Base-by-base conservation (phyloP, 2,888 invertebrate genomes). In the Aphidoletes aphidimyza region DNA sequence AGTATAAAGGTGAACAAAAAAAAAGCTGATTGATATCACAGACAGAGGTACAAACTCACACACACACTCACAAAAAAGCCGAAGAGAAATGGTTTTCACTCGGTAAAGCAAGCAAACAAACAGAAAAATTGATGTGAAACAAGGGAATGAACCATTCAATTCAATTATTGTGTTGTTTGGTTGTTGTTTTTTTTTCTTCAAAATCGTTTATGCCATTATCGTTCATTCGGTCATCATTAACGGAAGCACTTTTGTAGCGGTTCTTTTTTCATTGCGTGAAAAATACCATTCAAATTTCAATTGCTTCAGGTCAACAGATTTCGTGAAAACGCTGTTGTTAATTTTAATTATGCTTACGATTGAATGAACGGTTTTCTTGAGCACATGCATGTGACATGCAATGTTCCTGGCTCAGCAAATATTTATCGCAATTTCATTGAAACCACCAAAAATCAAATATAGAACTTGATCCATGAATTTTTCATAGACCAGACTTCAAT, bases 151-250 rank as follows among this genome's bases (percentile, higher is more conserved):
- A 14, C 34, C 34, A 69, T 30, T 69, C 30, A 30, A 19, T 69
- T 69, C 69, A 69, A 69, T 69, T 69, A 69, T 69, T 30, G 0
- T 69, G 69, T 69, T 69, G 34, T 69, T 69, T 54, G 8, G 47
- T 6, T 47, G 5, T 11, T n/a, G n/a, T n/a, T 42, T 42, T 42
- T 14, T 42, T 42, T 6, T 14, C 6, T 42, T 6, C 42, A 42
- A 42, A 9, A 6, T 9, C 42, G 14, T 42, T 42, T 42, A 9
- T 42, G 42, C 42, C 42, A 42, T 42, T 42, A 14, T 19, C 47
- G 11, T 47, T 47, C 39, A 39, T 39, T 39, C 39, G 11, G 5
- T 39, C 39, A 19, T 5, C 54, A 22, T 54, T 22, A 3, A 9
- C 54, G 54, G 22, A 5, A 5, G 22, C 54, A 22, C 22, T 54